phyloP scores from a whole-genome alignment of 1,140 invertebrate species.

The Babylonia areolata region DNA sequence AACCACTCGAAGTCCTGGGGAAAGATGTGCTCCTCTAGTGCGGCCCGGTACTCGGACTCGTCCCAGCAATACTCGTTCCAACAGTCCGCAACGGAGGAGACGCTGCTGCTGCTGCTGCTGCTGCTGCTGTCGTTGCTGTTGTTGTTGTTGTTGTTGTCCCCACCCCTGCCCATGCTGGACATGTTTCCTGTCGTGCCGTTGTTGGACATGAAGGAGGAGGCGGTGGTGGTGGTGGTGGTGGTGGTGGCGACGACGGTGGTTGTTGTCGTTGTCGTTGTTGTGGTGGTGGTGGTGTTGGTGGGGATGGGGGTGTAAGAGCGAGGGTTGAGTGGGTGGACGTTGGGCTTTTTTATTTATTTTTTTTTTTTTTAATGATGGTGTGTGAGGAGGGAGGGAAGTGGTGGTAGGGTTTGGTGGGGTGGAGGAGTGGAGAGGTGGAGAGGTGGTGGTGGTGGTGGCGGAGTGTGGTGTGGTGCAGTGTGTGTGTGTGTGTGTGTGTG shows the following conservation, averaged over 20 bases:
- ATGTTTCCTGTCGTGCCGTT: background rate
- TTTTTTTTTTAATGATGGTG: background rate
- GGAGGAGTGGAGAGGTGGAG: background rate
- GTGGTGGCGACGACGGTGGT: background rate
- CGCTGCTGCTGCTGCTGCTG: slow-evolving; percentile 9
- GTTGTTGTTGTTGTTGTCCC: slow-evolving; percentile 19
- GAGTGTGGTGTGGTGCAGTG: too few relatives aligned
- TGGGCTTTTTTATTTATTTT: too few relatives aligned
- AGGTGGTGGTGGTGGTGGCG: background rate
- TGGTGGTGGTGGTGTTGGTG: slow-evolving; percentile 29
- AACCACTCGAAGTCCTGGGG: slow-evolving; percentile 60
- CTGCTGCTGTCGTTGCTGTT: background rate
- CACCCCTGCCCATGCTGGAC: too few relatives aligned
- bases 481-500: too few relatives aligned
- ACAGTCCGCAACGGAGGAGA: slow-evolving; percentile 34
- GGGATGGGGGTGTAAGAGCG: slow-evolving; percentile 16
- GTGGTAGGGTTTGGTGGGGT: background rate
- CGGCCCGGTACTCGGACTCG: slow-evolving; percentile 48
- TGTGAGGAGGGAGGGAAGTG: background rate
- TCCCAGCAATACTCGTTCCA: slow-evolving; percentile 55
- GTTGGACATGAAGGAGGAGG: background rate
- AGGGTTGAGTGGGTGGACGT: too few relatives aligned
- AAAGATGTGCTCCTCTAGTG: slow-evolving; percentile 53
- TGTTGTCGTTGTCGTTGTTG: background rate
- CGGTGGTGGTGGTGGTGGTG: background rate